Evolutionary conservation across 2,888 invertebrate genomes (phyloP), one percentile per base, ranked within the genome.

Genomic region (Minunthozetes semirufus): DNA sequence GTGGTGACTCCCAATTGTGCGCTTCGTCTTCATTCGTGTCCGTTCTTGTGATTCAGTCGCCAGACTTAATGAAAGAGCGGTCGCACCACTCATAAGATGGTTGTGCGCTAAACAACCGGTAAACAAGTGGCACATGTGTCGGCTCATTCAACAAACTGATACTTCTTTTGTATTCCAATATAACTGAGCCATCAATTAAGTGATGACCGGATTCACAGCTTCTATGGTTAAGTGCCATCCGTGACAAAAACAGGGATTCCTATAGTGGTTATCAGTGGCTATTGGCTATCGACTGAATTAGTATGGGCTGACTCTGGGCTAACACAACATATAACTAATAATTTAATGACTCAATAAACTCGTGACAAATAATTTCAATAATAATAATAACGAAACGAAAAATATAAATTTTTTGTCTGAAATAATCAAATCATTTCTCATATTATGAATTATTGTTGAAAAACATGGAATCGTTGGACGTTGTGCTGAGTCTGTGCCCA

Each of bases 341-440:
- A 68, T 68, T 68, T 68, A 68, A 68, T 68, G 19, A 68, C 68
- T 68, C 38, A 68, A 68, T 68, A 68, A 68, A 68, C 68, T 68
- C 68, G 68, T 68, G 68, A 68, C 68, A 68, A 68, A 68, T 68
- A 38, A 68, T 33, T 38, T 22, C 6, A 68, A 68, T 68, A 68
- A 68, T 13, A 68, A 68, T 22, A 68, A 68, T 42, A 68, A 68
- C n/a, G 0, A 17, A 13, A 9, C 6, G 1, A 3, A 33, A 61
- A 61, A 27, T 33, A 33, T 29, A 22, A 19, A 27, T 42, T 33
- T 68, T 42, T 68, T 22, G 17, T 42, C 66, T 11, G 42, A 68
- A 68, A 68, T 68, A 68, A 68, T 68, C 68, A 38, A 68, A 68
- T 46, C 46, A 42, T 68, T 68, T 42, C 38, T 42, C 42, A 68